A percentile compares a stretch with the other conserved stretches of the same genome.
Conservation (phyloP, 35 echinoderm and acorn worm species). For the Eucidaris tribuloides region DNA sequence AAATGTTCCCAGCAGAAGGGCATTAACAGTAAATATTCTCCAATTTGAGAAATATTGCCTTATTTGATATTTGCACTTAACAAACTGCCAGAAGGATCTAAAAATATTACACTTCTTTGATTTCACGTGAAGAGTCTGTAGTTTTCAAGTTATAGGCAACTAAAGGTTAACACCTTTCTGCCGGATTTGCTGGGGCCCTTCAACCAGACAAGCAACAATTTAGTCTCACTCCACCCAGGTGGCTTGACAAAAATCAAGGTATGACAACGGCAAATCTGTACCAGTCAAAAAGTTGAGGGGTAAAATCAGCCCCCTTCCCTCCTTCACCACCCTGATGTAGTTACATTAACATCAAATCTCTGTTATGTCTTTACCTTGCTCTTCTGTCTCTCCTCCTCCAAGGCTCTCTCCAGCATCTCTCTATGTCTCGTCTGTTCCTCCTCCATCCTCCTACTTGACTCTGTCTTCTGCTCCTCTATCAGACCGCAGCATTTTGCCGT, state of each 20-base stretch:
- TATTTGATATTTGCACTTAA: no score
- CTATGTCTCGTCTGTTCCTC: constrained; percentile 23
- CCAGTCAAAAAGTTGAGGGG: neutral
- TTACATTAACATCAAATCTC: neutral
- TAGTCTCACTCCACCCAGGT: neutral
- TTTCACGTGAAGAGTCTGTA: no score
- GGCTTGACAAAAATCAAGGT: neutral
- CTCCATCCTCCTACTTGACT: constrained; percentile 16
- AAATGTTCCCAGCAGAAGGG: no score
- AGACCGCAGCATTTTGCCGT: constrained; percentile 20
- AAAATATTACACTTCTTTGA: no score
- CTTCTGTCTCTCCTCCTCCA: constrained; percentile 41
- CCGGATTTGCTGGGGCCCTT: no score
- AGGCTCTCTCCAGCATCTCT: constrained; percentile 34
- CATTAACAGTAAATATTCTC: no score
- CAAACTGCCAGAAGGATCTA: no score
- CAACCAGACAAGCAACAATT: neutral
- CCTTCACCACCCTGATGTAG: neutral
- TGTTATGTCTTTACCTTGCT: constrained; percentile 14
- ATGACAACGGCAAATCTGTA: neutral
- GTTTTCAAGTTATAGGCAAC: no score
- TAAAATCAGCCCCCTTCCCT: neutral
- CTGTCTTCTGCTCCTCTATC: constrained; percentile 26
- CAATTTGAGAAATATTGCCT: no score
- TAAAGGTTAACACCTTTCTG: no score